These are phyloP conservation scores for Labeo catla DNA, from an alignment of 2,113 vertebrate genomes.

Conservation along the genomic window DNA sequence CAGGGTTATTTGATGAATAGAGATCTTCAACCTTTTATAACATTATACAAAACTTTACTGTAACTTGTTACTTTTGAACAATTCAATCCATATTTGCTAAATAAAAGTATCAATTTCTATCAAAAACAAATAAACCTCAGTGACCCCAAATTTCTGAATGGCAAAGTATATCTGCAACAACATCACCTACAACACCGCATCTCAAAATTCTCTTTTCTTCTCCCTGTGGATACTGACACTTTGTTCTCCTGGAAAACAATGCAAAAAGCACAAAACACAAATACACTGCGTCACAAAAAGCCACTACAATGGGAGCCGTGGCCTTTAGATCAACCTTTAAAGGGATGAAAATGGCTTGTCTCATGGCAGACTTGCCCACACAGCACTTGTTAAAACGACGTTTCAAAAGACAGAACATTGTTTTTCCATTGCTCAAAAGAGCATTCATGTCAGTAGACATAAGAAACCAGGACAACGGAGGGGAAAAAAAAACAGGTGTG, in stretches of 20 bases:
- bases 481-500: neutral
- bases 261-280: neutral
- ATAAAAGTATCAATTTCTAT: neutral
- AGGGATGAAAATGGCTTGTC: constrained; percentile 9
- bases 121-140: neutral
- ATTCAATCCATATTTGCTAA: too few relatives aligned
- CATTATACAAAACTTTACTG: too few relatives aligned
- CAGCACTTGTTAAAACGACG: constrained; percentile 26
- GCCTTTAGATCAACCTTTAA: constrained; percentile 57
- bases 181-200: neutral
- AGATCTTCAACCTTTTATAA: too few relatives aligned
- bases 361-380: constrained; percentile 27
- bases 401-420: constrained; percentile 29
- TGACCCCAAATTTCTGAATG: neutral
- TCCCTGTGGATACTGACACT: neutral
- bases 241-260: neutral
- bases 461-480: neutral
- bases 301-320: neutral
- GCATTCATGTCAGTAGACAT: constrained; percentile 25
- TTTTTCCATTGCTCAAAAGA: constrained; percentile 14
- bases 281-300: neutral
- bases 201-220: neutral
- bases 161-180: neutral
- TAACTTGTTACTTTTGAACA: too few relatives aligned
- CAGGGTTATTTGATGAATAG: too few relatives aligned